Conservation (phyloP, 2,113 vertebrate species). For the Pseudorectes ferrugineus region DNA sequence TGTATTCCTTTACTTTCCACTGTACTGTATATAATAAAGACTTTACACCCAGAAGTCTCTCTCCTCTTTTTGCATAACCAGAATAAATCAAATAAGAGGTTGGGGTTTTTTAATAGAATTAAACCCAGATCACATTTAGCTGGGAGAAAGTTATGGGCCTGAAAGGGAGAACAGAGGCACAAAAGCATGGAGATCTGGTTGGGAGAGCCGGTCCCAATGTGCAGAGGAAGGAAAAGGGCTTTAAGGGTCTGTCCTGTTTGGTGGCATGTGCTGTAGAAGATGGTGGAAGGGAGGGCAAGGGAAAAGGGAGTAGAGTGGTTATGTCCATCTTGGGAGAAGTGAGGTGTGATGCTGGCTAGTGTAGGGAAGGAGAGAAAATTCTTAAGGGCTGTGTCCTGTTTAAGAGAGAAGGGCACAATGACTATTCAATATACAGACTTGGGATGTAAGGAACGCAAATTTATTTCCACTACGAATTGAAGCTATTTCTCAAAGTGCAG, state of each 20-base stretch:
- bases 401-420: not conserved
- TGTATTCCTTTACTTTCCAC: not conserved
- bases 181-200: not conserved
- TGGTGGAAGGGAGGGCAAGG: not conserved
- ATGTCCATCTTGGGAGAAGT: not conserved
- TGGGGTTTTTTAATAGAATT: not conserved
- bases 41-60: not conserved
- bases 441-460: not conserved
- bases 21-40: not conserved
- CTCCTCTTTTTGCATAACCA: not conserved
- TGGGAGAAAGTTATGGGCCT: not conserved
- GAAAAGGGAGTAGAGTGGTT: not conserved
- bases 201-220: not conserved
- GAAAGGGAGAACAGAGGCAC: not conserved
- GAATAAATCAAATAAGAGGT: not conserved
- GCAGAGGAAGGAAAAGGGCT: not conserved
- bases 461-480: not conserved
- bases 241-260: not conserved
- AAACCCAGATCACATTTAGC: not conserved
- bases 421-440: not conserved
- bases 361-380: not conserved
- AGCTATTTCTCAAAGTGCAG: not conserved
- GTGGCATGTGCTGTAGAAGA: not conserved
- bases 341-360: not conserved
- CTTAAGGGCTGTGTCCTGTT: not conserved